Percentiles rank a stretch among this genome's conserved stretches.
Conservation (phyloP, 2,113 vertebrate genomes). For the Heterochromis multidens region DNA sequence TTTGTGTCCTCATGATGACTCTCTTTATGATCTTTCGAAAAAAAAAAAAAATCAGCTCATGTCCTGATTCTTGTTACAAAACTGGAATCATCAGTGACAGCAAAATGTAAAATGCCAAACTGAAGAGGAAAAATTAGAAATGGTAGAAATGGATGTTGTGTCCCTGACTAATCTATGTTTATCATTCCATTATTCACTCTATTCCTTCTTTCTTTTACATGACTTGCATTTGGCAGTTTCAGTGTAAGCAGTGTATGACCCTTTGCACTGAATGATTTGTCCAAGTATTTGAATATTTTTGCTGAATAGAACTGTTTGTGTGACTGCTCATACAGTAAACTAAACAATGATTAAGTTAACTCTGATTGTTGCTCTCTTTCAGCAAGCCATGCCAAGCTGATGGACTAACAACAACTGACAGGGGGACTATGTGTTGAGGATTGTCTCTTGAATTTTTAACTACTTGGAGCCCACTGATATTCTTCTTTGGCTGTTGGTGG, state of each 20-base stretch:
- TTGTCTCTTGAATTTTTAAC: constrained; percentile 47
- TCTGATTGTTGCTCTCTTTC: constrained; percentile 28
- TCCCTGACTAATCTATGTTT: neutral
- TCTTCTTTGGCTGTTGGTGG: constrained; percentile 69
- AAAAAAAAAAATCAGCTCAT: neutral
- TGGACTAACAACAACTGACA: constrained; percentile 54
- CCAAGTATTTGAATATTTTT: neutral
- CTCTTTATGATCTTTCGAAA: neutral
- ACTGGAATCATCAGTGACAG: neutral
- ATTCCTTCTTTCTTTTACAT: neutral
- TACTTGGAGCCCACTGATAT: constrained; percentile 68
- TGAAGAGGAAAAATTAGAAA: neutral
- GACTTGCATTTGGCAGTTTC: neutral
- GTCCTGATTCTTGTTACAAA: neutral
- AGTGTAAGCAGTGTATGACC: neutral
- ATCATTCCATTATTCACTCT: neutral
- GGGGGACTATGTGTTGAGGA: constrained; percentile 79
- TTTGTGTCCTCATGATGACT: neutral
- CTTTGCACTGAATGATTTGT: neutral
- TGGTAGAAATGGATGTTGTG: neutral
- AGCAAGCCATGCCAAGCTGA: constrained; percentile 50
- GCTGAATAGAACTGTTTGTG: neutral
- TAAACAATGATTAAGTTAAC: neutral
- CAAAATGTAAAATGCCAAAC: neutral
- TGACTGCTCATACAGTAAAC: neutral